Percentiles rank a stretch among this genome's conserved stretches.
Conservation (phyloP, 2,113 vertebrate species). For the Aegotheles bennettii region DNA sequence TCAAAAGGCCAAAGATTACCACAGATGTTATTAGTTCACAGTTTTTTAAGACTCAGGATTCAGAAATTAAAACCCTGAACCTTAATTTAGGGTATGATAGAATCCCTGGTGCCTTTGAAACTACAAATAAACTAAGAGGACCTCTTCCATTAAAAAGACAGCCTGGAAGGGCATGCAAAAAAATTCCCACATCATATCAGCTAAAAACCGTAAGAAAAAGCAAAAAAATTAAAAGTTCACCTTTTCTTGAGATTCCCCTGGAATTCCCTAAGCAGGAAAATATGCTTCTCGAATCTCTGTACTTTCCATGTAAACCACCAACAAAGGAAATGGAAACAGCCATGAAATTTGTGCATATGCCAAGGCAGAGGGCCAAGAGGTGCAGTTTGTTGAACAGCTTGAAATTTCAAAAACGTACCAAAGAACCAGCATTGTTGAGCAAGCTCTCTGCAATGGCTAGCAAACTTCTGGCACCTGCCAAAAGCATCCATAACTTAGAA, state of each 20-base stretch:
- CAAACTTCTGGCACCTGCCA: conserved; percentile 48
- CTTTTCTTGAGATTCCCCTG: neutral
- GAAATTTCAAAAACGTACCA: conserved; percentile 62
- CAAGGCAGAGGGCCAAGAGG: conserved; percentile 41
- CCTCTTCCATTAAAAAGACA: conserved; percentile 61
- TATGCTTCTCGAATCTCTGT: neutral
- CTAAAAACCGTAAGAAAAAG: neutral
- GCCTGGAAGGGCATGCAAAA: conserved; percentile 64
- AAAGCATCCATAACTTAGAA: neutral
- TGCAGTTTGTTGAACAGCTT: conserved; percentile 36
- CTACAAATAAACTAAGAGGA: neutral
- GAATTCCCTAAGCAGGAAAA: conserved; percentile 28
- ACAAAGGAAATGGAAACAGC: neutral
- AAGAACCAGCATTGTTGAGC: conserved; percentile 68
- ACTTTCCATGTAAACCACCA: neutral
- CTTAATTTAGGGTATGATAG: neutral
- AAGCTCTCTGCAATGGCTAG: conserved; percentile 70
- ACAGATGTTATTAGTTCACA: neutral
- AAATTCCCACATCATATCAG: neutral
- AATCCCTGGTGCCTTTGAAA: conserved; percentile 56
- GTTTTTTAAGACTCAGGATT: conserved; percentile 21
- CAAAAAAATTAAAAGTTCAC: neutral
- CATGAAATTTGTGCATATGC: neutral
- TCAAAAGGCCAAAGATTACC: conserved; percentile 48
- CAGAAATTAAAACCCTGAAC: conserved; percentile 4